Evolutionary conservation across 2,797 vertebrate species (phyloP), one percentile per base, ranked within the genome.

Genomic region (Geotria australis): DNA sequence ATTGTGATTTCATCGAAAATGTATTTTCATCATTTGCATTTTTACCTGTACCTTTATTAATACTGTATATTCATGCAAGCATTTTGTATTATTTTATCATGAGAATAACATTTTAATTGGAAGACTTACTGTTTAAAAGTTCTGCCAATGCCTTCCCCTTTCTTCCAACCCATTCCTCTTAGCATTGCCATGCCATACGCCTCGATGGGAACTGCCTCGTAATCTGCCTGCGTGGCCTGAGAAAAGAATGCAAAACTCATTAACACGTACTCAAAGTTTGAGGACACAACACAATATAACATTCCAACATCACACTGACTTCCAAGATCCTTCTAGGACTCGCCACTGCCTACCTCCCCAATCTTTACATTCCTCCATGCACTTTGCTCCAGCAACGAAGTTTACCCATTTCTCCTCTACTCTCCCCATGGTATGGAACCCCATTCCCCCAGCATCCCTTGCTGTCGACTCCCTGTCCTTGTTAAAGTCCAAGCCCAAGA

Each of bases 101-200:
- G 24, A 38, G 24, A 38, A 38, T 38, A 38, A 38, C 24, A 38
- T 38, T 38, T 38, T 38, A 38, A 38, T 24, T 38, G 24, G 24
- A 38, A 38, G 12, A 72, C 79, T 75, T 66, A 88, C 82, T 80
- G 76, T 71, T 79, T 82, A 64, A 85, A 86, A 24, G 79, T 83
- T 45, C 67, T 70, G 13, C 84, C 84, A 1, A 91, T 81, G 58
- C 83, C 83, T 61, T 82, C 72, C 8, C 63, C 75, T 61, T 73
- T 73, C 58, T 73, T 84, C 83, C 83, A 88, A 60, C 83, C 83
- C 83, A 86, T 86, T 55, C 84, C 84, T 65, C 76, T 77, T 60
- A 88, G 66, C 79, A 91, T 79, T 14, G 84, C 84, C 46, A 85
- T 49, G 47, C 81, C 83, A 10, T 82, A 91, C 11, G 78, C 78